A percentile compares a stretch with the other conserved stretches of the same genome.
Conservation (phyloP, 2,113 vertebrate genomes). For the Oophaga pumilio region DNA sequence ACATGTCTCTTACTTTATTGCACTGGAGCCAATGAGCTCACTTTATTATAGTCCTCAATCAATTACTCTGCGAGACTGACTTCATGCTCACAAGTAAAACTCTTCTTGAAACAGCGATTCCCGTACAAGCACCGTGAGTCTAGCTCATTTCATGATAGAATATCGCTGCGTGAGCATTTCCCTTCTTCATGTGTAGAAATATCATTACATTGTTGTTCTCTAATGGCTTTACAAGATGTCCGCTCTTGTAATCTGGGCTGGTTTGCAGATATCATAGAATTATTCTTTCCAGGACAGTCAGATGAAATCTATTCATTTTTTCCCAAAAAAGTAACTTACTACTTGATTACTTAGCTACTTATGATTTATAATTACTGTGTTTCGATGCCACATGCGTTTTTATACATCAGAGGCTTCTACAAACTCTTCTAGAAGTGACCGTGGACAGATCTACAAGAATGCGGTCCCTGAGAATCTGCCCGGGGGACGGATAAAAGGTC, state of each 20-base stretch:
- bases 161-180: neutral
- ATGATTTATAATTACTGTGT: too few relatives aligned
- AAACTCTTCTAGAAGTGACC: too few relatives aligned
- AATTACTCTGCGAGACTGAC: slow-evolving; percentile 36
- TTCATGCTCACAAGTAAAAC: slow-evolving; percentile 2
- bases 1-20: slow-evolving; percentile 19
- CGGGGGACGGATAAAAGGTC: too few relatives aligned
- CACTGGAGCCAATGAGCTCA: neutral
- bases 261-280: neutral
- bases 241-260: neutral
- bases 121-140: neutral
- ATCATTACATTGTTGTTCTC: neutral
- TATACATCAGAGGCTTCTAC: too few relatives aligned
- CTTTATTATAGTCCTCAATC: slow-evolving; percentile 24
- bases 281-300: neutral
- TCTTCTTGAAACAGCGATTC: neutral
- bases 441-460: too few relatives aligned
- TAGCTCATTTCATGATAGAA: slow-evolving; percentile 1
- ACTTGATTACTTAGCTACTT: too few relatives aligned
- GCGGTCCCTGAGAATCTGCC: too few relatives aligned
- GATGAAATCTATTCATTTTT: too few relatives aligned
- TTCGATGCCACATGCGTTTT: too few relatives aligned
- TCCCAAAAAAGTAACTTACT: too few relatives aligned
- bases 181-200: neutral
- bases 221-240: neutral